Evolutionary conservation across 2,113 vertebrate species (phyloP), one percentile per base, ranked within the genome.

Genomic region (Petromus typicus): DNA sequence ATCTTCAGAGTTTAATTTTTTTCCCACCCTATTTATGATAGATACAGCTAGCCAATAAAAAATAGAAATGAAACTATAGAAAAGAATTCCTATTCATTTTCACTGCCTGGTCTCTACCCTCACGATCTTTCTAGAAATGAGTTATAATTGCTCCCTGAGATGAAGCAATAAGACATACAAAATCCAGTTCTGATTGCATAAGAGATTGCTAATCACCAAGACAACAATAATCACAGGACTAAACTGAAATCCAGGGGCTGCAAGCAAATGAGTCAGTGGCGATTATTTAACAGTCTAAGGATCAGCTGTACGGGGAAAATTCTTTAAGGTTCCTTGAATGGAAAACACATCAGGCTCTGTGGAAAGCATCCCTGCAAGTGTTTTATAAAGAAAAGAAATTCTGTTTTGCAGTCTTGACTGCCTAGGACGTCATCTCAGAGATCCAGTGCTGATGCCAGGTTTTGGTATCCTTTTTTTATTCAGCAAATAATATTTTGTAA

Each of bases 1-100:
- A 86, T 43, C 51, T 91, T 86, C 91, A 92, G 78, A 89, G 67
- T 96, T 93, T 94, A 86, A 89, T 95, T 96, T 95, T n/a, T 93
- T 61, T n/a, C 34, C 81, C 79, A 96, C 40, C 57, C 80, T 94
- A 73, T 87, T 96, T 94, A 91, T 91, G 86, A 89, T 34, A 89
- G 69, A 89, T 86, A 86, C 12, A 51, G 48, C 66, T 86, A 93
- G 48, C 59, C 81, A 93, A 95, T 54, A 45, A 54, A 87, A 43
- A 92, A 82, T 90, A 91, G 48, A 25, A 85, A 90, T 71, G 80
- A 80, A 94, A 84, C 78, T 66, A 43, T 54, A 86, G 79, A 89
- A 86, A 85, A 94, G 73, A 95, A 94, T 88, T 5, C 1, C n/a
- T 85, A 81, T 64, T 45, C 34, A 66, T 88, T 90, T 82, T 96